Base-by-base conservation (phyloP, 2,113 vertebrate genomes). In the Festucalex cinctus region DNA sequence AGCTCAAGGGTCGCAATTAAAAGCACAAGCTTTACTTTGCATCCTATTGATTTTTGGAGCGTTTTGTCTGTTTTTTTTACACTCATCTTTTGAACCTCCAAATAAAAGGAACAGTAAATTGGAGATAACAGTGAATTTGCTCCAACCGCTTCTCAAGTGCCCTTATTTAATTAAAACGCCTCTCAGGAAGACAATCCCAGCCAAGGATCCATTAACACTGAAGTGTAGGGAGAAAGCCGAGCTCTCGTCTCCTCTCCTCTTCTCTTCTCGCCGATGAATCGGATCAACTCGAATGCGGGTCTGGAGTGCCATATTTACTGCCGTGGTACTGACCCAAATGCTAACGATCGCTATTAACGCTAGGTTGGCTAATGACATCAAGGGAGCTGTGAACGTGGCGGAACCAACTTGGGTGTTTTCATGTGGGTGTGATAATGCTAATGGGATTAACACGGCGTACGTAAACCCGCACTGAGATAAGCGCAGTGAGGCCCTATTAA, bases 381-480 rank as follows among this genome's bases (percentile, higher is more conserved):
- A 82, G 69, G 78, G 79, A 83, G 78, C 80, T 65, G 76, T 65
- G 85, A 89, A 85, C 60, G 80, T 70, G 58, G 71, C 57, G 74
- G 85, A 82, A 88, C 78, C 63, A 54, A 84, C 84, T 83, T 78
- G 86, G 79, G 72, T 86, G 82, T 86, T 88, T 87, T 80, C 71
- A 78, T 79, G 73, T 71, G 84, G 69, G 79, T 79, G 80, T 69
- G 82, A 83, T 77, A 51, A 80, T 54, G n/a, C 72, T 89, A 90
- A 91, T 88, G 75, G 81, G 90, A 90, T 91, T 91, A 88, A 77
- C 83, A 84, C 73, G 75, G 70, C 80, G 73, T 86, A 89, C 89
- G 86, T 90, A 89, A 88, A 84, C 82, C 80, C 81, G 82, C 85
- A 88, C 75, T 83, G 75, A 88, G 87, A 91, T 88, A 86, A 91